A percentile compares a stretch with the other conserved stretches of the same genome.
These are phyloP conservation scores for Gavia stellata DNA, from an alignment of 2,113 vertebrate species.

Conservation along the genomic window DNA sequence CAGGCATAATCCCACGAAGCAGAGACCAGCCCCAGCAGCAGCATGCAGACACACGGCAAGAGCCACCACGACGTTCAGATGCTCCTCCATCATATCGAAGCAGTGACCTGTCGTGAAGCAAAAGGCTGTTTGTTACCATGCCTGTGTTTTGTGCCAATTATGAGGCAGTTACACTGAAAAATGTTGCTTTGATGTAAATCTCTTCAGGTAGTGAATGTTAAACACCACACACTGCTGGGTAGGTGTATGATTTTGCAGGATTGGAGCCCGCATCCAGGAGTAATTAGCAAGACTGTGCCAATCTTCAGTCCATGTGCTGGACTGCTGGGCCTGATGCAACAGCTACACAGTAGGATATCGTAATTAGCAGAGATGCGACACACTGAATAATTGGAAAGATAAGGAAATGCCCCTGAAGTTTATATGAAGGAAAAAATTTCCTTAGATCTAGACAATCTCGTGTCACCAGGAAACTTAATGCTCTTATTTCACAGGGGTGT, in stretches of 20 bases:
- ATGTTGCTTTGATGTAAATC: constrained; percentile 37
- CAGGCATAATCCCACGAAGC: not conserved
- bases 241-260: constrained; percentile 14
- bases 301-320: not conserved
- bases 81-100: not conserved
- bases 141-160: constrained; percentile 54
- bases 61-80: fast-evolving
- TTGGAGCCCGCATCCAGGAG: not conserved
- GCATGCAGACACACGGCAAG: not conserved
- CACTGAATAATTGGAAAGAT: constrained; percentile 19
- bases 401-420: constrained; percentile 10
- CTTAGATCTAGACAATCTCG: constrained; percentile 11
- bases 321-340: not conserved
- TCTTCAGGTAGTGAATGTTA: constrained; percentile 57
- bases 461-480: not conserved
- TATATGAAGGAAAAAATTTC: not conserved
- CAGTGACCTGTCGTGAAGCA: not conserved
- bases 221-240: constrained; percentile 1
- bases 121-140: constrained; percentile 17
- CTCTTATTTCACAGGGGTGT: not conserved
- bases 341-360: not conserved
- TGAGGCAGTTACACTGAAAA: constrained; percentile 30
- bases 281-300: constrained; percentile 40
- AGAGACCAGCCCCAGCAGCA: not conserved
- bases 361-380: constrained; percentile 47